Percentiles rank a stretch among this genome's conserved stretches.
phyloP scores from a whole-genome alignment of 2,113 vertebrate species.

The Eira barbara region DNA sequence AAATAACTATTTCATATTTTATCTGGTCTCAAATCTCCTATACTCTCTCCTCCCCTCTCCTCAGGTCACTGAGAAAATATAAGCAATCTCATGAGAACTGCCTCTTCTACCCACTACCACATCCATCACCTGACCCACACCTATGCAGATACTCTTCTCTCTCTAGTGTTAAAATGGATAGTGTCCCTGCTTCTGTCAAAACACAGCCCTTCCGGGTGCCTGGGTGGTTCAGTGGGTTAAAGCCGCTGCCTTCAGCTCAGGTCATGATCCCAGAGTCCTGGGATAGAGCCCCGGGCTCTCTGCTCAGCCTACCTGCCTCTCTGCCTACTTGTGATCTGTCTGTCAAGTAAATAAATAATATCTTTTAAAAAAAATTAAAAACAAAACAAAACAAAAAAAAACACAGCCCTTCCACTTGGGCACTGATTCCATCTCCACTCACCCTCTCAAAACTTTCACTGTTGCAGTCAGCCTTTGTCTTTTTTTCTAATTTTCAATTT shows the following conservation, averaged over 20 bases:
- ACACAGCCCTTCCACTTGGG: background rate
- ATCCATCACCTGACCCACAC: background rate
- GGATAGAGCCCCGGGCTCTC: no score
- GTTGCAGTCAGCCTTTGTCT: background rate
- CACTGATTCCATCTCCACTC: background rate
- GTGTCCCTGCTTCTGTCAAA: background rate
- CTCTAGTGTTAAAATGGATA: background rate
- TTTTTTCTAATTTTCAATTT: background rate
- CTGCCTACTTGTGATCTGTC: no score
- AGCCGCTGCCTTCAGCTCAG: no score
- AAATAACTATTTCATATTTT: constrained; percentile 13
- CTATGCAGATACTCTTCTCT: background rate
- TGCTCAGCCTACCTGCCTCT: no score
- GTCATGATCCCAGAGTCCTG: no score
- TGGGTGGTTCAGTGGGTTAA: no score
- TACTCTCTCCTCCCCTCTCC: background rate
- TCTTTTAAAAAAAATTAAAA: no score
- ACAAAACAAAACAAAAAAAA: no score
- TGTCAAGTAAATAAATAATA: no score
- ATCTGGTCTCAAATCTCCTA: background rate
- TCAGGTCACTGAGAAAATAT: background rate
- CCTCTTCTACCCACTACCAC: background rate
- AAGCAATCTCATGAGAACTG: background rate
- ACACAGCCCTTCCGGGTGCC: background rate
- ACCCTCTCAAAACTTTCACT: background rate